Conservation (phyloP, 2,113 vertebrate genomes). For the Apaloderma vittatum region DNA sequence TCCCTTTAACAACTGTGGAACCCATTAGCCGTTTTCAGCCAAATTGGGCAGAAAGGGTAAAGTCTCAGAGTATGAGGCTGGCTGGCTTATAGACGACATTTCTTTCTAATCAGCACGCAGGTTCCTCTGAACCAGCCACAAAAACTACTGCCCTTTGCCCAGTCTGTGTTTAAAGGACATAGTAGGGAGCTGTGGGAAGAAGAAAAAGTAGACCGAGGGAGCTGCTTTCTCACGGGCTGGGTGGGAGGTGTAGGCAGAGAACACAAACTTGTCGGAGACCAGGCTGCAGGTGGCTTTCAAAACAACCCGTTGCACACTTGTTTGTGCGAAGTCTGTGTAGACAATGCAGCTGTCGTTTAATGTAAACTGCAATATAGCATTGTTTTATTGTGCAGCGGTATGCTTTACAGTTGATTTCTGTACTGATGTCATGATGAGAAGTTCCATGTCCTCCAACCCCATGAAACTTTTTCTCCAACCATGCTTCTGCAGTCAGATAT, state of each 20-base stretch:
- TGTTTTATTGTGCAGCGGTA: neutral
- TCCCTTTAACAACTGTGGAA: neutral
- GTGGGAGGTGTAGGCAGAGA: neutral
- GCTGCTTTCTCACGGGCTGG: fast-evolving
- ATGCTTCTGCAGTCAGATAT: neutral
- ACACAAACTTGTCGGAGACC: neutral
- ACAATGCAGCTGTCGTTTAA: neutral
- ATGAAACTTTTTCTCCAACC: neutral
- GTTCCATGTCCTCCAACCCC: neutral
- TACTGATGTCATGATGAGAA: neutral
- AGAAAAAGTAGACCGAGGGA: neutral
- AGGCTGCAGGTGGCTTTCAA: conserved; percentile 28
- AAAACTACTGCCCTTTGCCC: neutral
- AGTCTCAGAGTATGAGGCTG: neutral
- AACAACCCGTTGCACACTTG: neutral
- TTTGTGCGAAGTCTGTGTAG: neutral
- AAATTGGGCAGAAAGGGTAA: neutral
- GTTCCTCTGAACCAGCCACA: neutral
- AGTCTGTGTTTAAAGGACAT: neutral
- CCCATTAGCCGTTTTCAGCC: neutral
- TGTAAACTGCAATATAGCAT: neutral
- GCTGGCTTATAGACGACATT: neutral
- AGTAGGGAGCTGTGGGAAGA: neutral
- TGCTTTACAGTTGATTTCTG: neutral
- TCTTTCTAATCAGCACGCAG: neutral